phyloP scores from a whole-genome alignment of 2,113 vertebrate species.

The Lophotis ruficrista region DNA sequence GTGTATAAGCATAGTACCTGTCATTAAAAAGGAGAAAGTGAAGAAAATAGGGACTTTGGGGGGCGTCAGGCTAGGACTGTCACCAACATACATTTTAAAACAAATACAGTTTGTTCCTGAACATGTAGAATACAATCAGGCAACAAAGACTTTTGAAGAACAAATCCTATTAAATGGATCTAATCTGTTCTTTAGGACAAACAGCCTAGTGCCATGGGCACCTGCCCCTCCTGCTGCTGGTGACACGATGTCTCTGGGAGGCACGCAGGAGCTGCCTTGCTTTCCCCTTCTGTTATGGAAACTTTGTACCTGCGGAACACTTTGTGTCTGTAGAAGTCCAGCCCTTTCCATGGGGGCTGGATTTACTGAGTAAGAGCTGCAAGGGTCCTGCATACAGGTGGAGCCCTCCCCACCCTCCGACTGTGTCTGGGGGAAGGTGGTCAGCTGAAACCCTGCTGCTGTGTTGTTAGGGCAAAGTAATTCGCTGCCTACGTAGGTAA shows the following conservation, averaged over 20 bases:
- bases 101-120: neutral
- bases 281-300: neutral
- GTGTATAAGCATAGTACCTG: conserved; percentile 8
- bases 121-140: neutral
- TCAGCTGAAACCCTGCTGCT: neutral
- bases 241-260: neutral
- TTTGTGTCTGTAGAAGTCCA: neutral
- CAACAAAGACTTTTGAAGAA: neutral
- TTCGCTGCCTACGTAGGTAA: neutral
- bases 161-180: neutral
- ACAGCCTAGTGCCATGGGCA: neutral
- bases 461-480: neutral
- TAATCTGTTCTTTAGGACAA: neutral
- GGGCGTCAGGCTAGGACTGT: neutral
- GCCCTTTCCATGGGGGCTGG: neutral
- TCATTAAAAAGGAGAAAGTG: conserved; percentile 18
- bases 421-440: neutral
- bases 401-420: neutral
- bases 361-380: neutral
- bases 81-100: neutral
- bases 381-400: neutral
- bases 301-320: neutral
- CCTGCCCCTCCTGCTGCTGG: neutral
- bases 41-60: neutral
- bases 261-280: neutral